Percentiles rank a stretch among this genome's conserved stretches.
phyloP scores from a whole-genome alignment of 1,140 invertebrate species.

The Aleiodes sp. region DNA sequence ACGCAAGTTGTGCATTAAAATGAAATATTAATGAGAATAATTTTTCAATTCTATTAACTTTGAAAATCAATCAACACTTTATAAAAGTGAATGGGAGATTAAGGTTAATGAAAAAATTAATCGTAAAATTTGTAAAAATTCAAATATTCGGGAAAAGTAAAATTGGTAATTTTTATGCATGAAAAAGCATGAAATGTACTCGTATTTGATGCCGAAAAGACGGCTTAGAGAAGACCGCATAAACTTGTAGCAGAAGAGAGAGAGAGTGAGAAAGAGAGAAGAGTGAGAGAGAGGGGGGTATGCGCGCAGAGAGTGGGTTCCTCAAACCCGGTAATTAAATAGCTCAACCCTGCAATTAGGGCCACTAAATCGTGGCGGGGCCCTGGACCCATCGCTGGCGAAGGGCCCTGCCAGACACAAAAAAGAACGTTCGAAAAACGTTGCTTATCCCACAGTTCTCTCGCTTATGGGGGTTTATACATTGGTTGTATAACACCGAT shows the following conservation, averaged over 20 bases:
- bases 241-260: slow-evolving; percentile 2
- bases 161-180: neutral
- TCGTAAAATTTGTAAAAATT: neutral
- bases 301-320: slow-evolving; percentile 33
- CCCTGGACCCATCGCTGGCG: slow-evolving; percentile 59
- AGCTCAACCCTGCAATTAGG: slow-evolving; percentile 68
- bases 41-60: no score
- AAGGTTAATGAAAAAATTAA: neutral
- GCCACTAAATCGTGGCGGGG: slow-evolving; percentile 67
- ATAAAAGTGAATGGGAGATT: no score
- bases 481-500: neutral
- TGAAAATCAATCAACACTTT: no score
- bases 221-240: slow-evolving; percentile 38
- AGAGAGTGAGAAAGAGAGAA: slow-evolving; percentile 27
- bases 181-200: slow-evolving; percentile 49
- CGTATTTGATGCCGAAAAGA: slow-evolving; percentile 50
- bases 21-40: no score
- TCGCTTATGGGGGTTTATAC: neutral
- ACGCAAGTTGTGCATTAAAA: no score
- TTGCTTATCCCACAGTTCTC: slow-evolving; percentile 47
- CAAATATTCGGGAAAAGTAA: neutral
- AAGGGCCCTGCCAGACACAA: slow-evolving; percentile 66
- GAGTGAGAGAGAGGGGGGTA: slow-evolving; percentile 25
- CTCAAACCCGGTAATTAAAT: slow-evolving; percentile 67
- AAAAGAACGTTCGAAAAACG: slow-evolving; percentile 63